phyloP scores from a whole-genome alignment of 2,797 vertebrate genomes.

The Petrocephalus sullivani region DNA sequence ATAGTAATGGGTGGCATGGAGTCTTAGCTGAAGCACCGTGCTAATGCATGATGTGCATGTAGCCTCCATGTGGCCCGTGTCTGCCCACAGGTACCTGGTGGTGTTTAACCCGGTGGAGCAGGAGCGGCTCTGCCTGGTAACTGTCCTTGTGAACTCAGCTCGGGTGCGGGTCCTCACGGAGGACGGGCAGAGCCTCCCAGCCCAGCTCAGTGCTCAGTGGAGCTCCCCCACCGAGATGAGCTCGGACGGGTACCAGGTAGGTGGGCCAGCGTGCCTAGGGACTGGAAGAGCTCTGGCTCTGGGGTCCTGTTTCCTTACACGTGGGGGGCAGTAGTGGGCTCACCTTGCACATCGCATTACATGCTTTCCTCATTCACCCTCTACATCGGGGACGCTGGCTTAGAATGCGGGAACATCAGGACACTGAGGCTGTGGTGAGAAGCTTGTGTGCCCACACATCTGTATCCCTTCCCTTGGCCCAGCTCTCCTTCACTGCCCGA shows the following conservation, averaged over 20 bases:
- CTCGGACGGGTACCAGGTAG: conserved; percentile 79
- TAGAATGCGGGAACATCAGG: not conserved
- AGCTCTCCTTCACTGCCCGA: conserved; percentile 83
- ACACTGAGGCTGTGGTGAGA: not conserved
- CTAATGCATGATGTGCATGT: not conserved
- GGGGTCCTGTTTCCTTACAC: not conserved
- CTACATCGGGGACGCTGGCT: not conserved
- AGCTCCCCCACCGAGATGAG: conserved; percentile 70
- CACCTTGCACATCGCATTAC: not conserved
- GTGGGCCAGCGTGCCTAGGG: not conserved
- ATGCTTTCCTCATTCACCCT: not conserved
- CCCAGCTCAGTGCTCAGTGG: conserved; percentile 82
- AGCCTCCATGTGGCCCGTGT: not conserved
- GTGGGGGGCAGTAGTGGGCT: not conserved
- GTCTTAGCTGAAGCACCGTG: not conserved
- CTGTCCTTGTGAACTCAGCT: conserved; percentile 74
- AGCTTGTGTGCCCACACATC: not conserved
- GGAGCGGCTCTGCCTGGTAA: conserved; percentile 78
- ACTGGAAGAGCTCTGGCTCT: not conserved
- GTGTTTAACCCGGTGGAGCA: conserved; percentile 92
- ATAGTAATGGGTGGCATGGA: not conserved
- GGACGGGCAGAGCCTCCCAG: conserved; percentile 80
- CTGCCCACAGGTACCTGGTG: conserved; percentile 74
- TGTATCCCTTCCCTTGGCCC: not conserved
- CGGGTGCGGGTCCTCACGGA: conserved; percentile 76